Evolutionary conservation across 2,888 invertebrate genomes (phyloP), one percentile per base, ranked within the genome.

Genomic region (Eupithecia inturbata): DNA sequence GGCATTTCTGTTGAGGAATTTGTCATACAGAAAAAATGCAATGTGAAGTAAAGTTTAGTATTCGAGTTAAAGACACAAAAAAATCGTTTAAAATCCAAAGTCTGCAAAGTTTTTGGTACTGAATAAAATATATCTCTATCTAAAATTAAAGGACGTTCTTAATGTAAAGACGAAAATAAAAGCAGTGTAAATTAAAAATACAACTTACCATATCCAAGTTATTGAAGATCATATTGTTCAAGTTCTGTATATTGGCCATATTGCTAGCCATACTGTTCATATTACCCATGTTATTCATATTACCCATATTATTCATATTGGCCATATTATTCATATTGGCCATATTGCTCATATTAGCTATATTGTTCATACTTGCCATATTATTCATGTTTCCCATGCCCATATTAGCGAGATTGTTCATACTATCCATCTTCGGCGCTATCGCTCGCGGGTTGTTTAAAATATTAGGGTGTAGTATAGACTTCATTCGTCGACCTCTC

Each of bases 401-500:
- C 66, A 66, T 66, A 62, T 73, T 75, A 19, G 70, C 68, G 26
- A 76, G 57, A 45, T 73, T 76, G 71, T 85, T 87, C 83, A 93
- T 82, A 72, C 81, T 80, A 60, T 92, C 92, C 69, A 92, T 79
- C 79, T 93, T 94, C 0, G 95, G 95, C 0, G 94, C 94, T 16
- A 93, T 92, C 0, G 92, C 89, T 77, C 95, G 84, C 1, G 94
- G 94, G 0, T 85, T 84, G 71, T 91, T 92, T 91, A 93, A 91
- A 87, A 93, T 93, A 76, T 89, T 93, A 0, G 93, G 94, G 72
- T 95, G 95, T 26, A 95, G 77, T 76, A 95, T 89, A 1, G 95
- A 94, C 83, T 96, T 95, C 89, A 96, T 95, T 67, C 96, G 89
- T 36, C 96, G 92, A 6, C 96, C 96, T 80, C 97, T 95, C 80